Conservation (phyloP, 2,888 invertebrate genomes). For the Taenaris catops region DNA sequence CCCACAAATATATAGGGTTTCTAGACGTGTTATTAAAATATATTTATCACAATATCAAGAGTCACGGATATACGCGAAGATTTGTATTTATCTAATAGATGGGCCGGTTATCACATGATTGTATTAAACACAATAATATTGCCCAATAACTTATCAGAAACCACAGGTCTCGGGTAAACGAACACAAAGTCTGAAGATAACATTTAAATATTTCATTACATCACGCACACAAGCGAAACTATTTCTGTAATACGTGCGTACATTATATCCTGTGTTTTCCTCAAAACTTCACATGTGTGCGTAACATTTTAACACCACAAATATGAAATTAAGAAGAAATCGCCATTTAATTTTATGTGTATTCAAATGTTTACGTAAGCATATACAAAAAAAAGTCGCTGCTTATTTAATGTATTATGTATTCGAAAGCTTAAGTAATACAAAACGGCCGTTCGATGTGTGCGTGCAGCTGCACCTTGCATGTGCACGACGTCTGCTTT, state of each 20-base stretch:
- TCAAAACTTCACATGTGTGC: conserved; percentile 22
- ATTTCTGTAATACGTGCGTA: conserved; percentile 8
- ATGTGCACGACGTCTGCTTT: conserved; percentile 43
- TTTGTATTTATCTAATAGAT: neutral
- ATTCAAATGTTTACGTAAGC: neutral
- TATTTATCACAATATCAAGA: too few relatives aligned
- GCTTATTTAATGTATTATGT: conserved; percentile 21
- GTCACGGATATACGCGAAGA: neutral
- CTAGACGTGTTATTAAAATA: too few relatives aligned
- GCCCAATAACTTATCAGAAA: conserved; percentile 17
- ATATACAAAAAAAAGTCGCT: conserved; percentile 15
- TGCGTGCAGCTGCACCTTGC: conserved; percentile 56
- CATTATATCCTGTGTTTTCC: conserved; percentile 21
- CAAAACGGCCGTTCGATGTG: conserved; percentile 33
- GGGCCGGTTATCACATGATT: too few relatives aligned
- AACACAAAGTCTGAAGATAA: conserved; percentile 16
- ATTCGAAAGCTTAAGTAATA: conserved; percentile 25
- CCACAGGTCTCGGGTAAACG: conserved; percentile 15
- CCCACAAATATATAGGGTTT: too few relatives aligned
- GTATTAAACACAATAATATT: conserved; percentile 3
- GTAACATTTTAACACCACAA: conserved; percentile 14
- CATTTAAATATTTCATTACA: conserved; percentile 22
- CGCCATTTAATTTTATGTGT: neutral
- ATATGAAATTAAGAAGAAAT: neutral
- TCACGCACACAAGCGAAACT: conserved; percentile 15